Evolutionary conservation across 2,113 vertebrate species (phyloP), one percentile per base, ranked within the genome.

Genomic region (zebrafish (Danio rerio)): DNA sequence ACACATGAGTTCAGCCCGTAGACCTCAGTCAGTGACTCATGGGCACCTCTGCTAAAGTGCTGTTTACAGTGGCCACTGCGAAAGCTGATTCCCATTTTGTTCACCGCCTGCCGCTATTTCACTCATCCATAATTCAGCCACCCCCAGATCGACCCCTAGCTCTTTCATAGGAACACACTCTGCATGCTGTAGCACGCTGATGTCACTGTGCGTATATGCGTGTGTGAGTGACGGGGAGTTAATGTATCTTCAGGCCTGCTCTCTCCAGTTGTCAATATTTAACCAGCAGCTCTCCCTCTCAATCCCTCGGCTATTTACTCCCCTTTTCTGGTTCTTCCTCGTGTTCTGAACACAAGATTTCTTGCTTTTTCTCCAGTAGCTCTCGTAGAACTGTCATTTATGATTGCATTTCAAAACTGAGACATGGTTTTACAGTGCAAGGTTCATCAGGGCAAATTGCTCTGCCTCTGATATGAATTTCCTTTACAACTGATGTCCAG

Each of bases 111-210:
- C 77, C 68, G 86, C 81, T 82, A 82, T 82, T 76, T 75, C 50
- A 55, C 84, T 92, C 89, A 91, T 93, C 88, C 78, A 90, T 92
- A 90, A 92, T 92, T 89, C 81, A 92, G 69, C 83, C 88, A 89
- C 84, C 88, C 84, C 85, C 85, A 77, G 52, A 15, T 52, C 87
- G 90, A 92, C 91, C 91, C 82, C 78, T 7, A 52, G 49, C 49
- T 3, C 63, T 66, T 63, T 87, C 80, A 43, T 65, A 78, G 83
- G 78, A 61, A 65, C 84, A 82, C 70, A 77, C 83, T 83, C 43
- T 70, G 68, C 45, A 55, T 72, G 79, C 61, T 82, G 71, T 77
- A 81, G 78, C 66, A 69, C 61, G 45, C 80, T 73, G 81, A 84
- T 75, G 88, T 88, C 84, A 87, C 82, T 85, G 69, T 74, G 74